Evolutionary conservation across 2,113 vertebrate genomes (phyloP).

Genomic region (Microcebus lehilahytsara): DNA sequence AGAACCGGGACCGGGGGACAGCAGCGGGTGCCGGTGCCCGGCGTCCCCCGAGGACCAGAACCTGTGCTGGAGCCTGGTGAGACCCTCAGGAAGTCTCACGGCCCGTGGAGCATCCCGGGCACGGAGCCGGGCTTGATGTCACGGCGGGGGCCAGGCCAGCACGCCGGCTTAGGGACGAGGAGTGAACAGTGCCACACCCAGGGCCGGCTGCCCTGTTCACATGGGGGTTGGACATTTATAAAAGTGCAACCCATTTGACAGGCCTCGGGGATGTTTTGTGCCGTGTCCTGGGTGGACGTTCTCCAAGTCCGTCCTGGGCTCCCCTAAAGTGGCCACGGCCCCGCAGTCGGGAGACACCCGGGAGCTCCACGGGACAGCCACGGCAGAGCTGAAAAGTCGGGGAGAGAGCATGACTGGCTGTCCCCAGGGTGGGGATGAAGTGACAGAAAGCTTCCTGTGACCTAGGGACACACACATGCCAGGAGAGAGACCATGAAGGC

Average conservation of each 20-base stretch:
- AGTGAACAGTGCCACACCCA: fast-evolving
- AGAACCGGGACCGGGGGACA: neutral
- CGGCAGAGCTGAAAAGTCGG: neutral
- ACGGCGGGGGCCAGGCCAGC: neutral
- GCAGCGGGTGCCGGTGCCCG: fast-evolving
- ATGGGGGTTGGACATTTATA: fast-evolving
- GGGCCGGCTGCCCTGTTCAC: neutral
- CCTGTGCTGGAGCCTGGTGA: fast-evolving
- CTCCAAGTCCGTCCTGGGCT: too few species aligned
- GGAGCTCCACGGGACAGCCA: fast-evolving
- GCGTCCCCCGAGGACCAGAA: neutral
- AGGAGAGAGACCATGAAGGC: neutral
- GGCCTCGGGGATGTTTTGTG: fast-evolving
- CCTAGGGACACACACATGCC: fast-evolving
- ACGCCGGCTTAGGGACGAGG: fast-evolving
- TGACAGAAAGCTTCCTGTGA: neutral
- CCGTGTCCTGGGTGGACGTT: fast-evolving
- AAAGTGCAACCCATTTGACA: fast-evolving
- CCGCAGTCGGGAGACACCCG: neutral
- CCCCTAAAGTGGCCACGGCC: neutral
- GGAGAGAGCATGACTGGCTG: neutral
- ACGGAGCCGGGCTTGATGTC: fast-evolving
- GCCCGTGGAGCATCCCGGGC: fast-evolving
- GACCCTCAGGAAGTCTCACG: too few species aligned
- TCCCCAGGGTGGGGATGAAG: neutral